Evolutionary conservation across 2,888 invertebrate species (phyloP).

Genomic region (Drosophila seclusa): DNA sequence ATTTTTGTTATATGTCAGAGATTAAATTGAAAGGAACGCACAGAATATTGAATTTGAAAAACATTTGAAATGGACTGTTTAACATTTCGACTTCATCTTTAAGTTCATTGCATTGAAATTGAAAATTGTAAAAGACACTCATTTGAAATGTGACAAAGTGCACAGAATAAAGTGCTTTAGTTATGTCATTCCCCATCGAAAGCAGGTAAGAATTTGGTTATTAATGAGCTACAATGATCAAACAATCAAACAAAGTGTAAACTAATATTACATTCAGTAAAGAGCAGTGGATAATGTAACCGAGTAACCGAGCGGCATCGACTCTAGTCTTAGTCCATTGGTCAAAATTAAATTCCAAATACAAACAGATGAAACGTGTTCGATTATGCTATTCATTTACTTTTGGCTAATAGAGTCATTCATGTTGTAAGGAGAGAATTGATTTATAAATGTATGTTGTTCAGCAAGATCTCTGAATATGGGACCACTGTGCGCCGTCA

Average conservation of each 20-base stretch:
- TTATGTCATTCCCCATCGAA: background rate
- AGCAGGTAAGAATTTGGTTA: background rate
- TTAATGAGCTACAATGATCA: background rate
- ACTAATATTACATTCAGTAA: background rate
- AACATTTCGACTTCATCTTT: background rate
- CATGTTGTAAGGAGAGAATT: background rate
- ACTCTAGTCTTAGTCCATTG: background rate
- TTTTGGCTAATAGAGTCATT: background rate
- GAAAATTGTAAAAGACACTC: background rate
- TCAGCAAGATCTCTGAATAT: constrained; percentile 10
- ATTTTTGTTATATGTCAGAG: background rate
- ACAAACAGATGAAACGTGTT: background rate
- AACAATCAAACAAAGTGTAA: background rate
- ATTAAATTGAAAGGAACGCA: background rate
- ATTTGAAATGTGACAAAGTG: background rate
- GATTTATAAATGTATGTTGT: background rate
- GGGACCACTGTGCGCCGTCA: constrained; percentile 65
- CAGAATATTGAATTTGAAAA: background rate
- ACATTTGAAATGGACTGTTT: background rate
- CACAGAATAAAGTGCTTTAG: background rate
- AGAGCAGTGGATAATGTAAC: background rate
- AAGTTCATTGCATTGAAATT: background rate
- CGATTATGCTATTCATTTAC: background rate
- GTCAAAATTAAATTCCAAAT: background rate
- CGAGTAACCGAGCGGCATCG: background rate